phyloP scores from a whole-genome alignment of 2,113 vertebrate genomes.

The Camelus dromedarius region DNA sequence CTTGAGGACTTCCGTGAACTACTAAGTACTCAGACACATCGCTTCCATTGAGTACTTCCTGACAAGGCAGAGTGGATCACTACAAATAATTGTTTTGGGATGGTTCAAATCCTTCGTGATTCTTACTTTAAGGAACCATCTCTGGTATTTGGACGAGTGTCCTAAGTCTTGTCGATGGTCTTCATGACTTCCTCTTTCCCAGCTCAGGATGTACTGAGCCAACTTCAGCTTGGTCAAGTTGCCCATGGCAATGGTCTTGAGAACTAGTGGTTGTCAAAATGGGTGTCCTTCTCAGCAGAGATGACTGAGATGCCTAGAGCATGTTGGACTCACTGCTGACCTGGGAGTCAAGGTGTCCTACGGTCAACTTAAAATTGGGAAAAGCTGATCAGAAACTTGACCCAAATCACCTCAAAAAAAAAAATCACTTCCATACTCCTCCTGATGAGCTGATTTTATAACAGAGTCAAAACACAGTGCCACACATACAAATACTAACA shows the following conservation, averaged over 20 bases:
- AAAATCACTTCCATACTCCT: neutral
- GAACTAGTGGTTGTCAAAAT: neutral
- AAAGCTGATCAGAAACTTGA: neutral
- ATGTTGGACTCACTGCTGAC: neutral
- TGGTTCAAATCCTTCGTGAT: constrained; percentile 95
- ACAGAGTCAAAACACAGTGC: neutral
- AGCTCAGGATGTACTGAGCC: neutral
- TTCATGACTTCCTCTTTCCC: neutral
- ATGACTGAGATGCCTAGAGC: neutral
- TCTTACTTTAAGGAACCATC: constrained; percentile 92
- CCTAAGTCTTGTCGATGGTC: neutral
- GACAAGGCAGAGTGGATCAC: neutral
- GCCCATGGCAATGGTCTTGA: neutral
- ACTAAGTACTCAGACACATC: constrained; percentile 86
- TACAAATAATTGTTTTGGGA: constrained; percentile 88
- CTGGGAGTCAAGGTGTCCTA: neutral
- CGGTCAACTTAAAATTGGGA: constrained; percentile 3
- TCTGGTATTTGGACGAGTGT: neutral
- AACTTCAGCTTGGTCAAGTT: neutral
- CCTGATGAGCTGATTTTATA: neutral
- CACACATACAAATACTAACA: neutral
- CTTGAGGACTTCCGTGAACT: constrained; percentile 93
- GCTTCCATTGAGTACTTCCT: neutral
- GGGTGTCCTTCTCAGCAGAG: neutral
- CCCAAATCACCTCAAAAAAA: neutral